phyloP scores from a whole-genome alignment of 92 coral and sea anemone genomes.

The Paragorgia papillata region DNA sequence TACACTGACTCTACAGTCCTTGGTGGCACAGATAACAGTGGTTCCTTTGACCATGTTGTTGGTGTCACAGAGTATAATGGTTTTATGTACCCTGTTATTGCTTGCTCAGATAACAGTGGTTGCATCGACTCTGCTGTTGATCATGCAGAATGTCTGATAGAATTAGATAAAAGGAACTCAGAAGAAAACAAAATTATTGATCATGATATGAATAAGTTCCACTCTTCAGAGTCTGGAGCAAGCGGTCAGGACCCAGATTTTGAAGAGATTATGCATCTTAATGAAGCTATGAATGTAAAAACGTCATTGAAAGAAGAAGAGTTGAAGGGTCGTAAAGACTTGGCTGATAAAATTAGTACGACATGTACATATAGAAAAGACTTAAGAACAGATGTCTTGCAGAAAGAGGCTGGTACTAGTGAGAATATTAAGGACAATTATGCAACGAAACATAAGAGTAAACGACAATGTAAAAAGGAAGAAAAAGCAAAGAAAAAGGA shows the following conservation, averaged over 20 bases:
- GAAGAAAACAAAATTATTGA: not conserved
- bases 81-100: no score
- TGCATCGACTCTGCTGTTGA: no score
- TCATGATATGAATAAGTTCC: not conserved
- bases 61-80: no score
- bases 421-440: not conserved
- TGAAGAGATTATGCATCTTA: not conserved
- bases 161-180: not conserved
- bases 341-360: not conserved
- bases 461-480: constrained; percentile 55
- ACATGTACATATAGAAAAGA: not conserved
- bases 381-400: not conserved
- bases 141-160: not conserved
- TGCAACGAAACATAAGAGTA: constrained; percentile 7
- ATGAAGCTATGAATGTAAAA: no score
- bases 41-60: no score
- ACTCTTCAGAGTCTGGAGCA: not conserved
- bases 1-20: no score
- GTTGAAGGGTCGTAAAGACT: not conserved
- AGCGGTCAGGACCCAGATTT: not conserved
- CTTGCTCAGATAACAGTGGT: no score
- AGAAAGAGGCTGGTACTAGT: not conserved
- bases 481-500: constrained; percentile 58
- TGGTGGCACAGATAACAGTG: no score
- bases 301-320: not conserved